Base-by-base conservation (phyloP, 2,113 vertebrate species). In the Plecturocebus donacophilus region DNA sequence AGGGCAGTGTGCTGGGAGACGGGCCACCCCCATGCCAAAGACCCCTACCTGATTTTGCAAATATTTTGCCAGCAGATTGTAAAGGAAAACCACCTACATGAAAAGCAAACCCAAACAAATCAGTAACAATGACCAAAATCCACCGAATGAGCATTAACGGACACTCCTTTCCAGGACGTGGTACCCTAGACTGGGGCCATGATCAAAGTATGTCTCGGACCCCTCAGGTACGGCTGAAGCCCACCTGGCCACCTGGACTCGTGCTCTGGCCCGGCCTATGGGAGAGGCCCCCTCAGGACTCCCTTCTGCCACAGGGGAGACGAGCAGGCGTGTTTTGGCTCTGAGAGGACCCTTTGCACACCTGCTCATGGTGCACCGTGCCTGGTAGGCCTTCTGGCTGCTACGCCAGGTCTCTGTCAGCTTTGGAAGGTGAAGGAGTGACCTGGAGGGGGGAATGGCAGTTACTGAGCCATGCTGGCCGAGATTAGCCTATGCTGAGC, bases 11-110 rank as follows among this genome's bases (percentile, higher is more conserved):
- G 54, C 40, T 21, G 20, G 8, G 14, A 27, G 16, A 14, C 23
- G 10, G 35, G 52, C 32, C 5, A 1, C 80, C 42, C 75, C 45
- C 75, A 32, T 42, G 23, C 68, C 30, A 52, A 81, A 32, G 54
- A 20, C 45, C 35, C 6, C 19, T 96, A 97, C 91, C 95, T 98
- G 97, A 56, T 90, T 98, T 56, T 97, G 86, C 56, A 97, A 45
- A n/a, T 97, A 98, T 71, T 94, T 97, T 80, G 89, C 89, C 81
- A 97, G 84, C 58, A 97, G 82, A 7, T 6, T 1, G 6, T 97
- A 95, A 42, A 98, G 85, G 87, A 97, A 98, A 77, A 45, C 11
- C 3, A 21, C 92, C 96, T 97, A 90, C 32, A 35, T 21, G 16
- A 75, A 91, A 92, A 80, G 17, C 3, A 92, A 82, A 54, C 61